phyloP scores from a whole-genome alignment of 2,888 invertebrate genomes.

The Artemia sp. region DNA sequence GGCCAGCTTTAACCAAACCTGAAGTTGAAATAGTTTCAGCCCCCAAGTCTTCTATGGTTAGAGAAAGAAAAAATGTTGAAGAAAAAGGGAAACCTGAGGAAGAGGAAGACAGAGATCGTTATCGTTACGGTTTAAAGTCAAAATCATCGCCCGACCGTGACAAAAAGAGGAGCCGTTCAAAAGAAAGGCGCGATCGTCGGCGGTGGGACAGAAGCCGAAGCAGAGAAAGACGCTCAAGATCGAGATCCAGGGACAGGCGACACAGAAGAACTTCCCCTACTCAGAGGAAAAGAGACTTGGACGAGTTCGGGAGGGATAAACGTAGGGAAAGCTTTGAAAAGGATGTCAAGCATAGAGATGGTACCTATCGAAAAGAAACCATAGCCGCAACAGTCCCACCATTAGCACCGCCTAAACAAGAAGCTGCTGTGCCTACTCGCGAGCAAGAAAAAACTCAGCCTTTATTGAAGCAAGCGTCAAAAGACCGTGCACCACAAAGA shows the following conservation, averaged over 20 bases:
- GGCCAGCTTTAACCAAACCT: too few relatives aligned
- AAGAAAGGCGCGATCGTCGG: conserved; percentile 28
- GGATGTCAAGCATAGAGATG: neutral
- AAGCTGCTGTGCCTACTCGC: too few relatives aligned
- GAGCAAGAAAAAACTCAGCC: too few relatives aligned
- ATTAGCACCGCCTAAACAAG: too few relatives aligned
- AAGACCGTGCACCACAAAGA: too few relatives aligned
- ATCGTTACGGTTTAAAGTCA: conserved; percentile 20
- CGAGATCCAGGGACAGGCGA: conserved; percentile 19
- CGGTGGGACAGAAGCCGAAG: conserved; percentile 25
- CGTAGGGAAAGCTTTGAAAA: conserved; percentile 22
- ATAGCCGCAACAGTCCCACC: too few relatives aligned
- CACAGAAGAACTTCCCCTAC: conserved; percentile 22
- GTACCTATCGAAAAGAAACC: too few relatives aligned
- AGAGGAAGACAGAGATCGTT: conserved; percentile 21
- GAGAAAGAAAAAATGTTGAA: conserved; percentile 21
- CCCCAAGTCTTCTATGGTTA: conserved; percentile 29
- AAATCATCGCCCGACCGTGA: conserved; percentile 15
- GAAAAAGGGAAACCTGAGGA: conserved; percentile 26
- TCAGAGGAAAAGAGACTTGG: conserved; percentile 23
- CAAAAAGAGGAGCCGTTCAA: conserved; percentile 26
- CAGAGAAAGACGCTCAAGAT: conserved; percentile 19
- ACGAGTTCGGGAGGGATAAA: conserved; percentile 24
- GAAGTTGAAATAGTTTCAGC: conserved; percentile 31
- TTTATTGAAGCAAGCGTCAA: conserved; percentile 31